Evolutionary conservation across 2,888 invertebrate species (phyloP), one percentile per base, ranked within the genome.

Genomic region (Agonopterix heracliana): DNA sequence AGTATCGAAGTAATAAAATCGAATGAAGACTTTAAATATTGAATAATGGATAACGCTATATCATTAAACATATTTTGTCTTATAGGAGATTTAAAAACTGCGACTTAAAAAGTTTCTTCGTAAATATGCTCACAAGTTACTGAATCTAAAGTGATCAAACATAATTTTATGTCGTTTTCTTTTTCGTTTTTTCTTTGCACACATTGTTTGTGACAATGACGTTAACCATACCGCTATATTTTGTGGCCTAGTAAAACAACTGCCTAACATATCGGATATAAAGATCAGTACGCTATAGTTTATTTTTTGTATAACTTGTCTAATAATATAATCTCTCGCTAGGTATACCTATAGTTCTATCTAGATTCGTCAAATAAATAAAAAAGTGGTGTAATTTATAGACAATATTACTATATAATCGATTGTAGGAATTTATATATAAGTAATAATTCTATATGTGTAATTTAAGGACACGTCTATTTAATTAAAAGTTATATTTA

Each of bases 201-300:
- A 26, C 26, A 26, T 26, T 5, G 7, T 26, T 26, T 26, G 7
- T 26, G 26, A 7, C 26, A 7, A 26, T 26, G 26, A 26, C 26
- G 5, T 26, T 7, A 5, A 26, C 7, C 26, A 26, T 26, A 26
- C 26, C 26, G 26, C 26, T 26, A 26, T 60, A 67, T 76, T 73
- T 59, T 52, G 75, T 74, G 81, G 82, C 82, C 81, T 85, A 83
- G 74, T 66, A 59, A 74, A 67, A 69, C 61, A 71, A 77, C 74
- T 78, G 83, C 82, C 83, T 83, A 68, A 86, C 86, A 86, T 86
- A 86, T 86, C 86, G 81, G 62, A 76, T 71, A 68, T 26, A 69
- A 61, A 71, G 76, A 81, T 78, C 75, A 78, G 58, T 76, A 75
- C 60, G 81, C 78, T 76, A 76, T 71, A 78, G 64, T 68, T 74